Base-by-base conservation (phyloP, 2,797 vertebrate genomes). In the Falco concolor region DNA sequence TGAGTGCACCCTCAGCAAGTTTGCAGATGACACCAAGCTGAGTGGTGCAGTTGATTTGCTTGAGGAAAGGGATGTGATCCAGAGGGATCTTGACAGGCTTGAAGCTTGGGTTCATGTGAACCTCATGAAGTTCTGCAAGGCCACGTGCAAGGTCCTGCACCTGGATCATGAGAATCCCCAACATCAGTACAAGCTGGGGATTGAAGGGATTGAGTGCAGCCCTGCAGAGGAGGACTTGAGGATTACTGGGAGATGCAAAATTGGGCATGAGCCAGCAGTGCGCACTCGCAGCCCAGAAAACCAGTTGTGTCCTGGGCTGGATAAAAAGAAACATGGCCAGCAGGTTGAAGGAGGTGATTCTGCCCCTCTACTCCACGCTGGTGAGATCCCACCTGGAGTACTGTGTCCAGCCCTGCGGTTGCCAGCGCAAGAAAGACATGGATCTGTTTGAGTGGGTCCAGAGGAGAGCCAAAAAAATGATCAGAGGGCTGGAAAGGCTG, bases 71-170 rank as follows among this genome's bases (percentile, higher is more conserved):
- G 25, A 8, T 79, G 34, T 2, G 4, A 49, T 44, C 20, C 28
- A 44, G 32, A 49, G 13, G 14, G 44, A 27, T 53, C 50, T 40
- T 49, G 24, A 21, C 40, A 59, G 27, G 44, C 2, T 27, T n/a
- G 38, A 50, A 70, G 22, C 25, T 3, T 56, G 53, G 7, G 7
- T 44, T 21, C 0, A 0, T 53, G n/a, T 52, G 54, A 78, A 42
- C 49, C 11, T 82, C 8, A 2, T 42, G n/a, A 52, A 57, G 25
- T 63, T 57, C n/a, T 47, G 2, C 34, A 42, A 38, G 20, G 70
- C 50, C 24, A 40, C 4, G 5, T 32, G 12, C 22, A 47, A 32
- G 24, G 50, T 73, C n/a, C 54, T 68, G 54, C n/a, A n/a, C 12
- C 5, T 57, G 20, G 1, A 14, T 63, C 47, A 27, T 20, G 25